Evolutionary conservation across 2,113 vertebrate species (phyloP), one percentile per base, ranked within the genome.

Genomic region (Junco hyemalis): DNA sequence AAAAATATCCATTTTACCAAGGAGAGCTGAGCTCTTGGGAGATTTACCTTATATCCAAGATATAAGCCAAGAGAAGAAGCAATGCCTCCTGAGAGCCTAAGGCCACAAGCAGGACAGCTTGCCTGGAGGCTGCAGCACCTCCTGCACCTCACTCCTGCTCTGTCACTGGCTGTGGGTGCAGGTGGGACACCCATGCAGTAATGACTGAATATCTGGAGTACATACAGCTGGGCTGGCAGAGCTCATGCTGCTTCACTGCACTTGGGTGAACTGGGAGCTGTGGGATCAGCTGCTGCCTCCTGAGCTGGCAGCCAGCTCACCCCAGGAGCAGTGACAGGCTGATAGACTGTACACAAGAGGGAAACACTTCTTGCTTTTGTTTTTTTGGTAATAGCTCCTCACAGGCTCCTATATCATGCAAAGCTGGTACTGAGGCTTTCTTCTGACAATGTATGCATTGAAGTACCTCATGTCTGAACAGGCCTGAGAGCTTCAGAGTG

Each of bases 181-280:
- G 35, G 23, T 23, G 36, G 12, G 47, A 42, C 14, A 21, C 12
- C 36, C 29, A 14, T 1, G 13, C 2, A 71, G 40, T 6, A 59
- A 40, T 18, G 68, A 51, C 11, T 40, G 69, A 79, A 10, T 51
- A 9, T 18, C 24, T 53, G 33, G 86, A 81, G 31, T 0, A 56
- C 21, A 33, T 4, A 20, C 3, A 89, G 26, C 26, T 42, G 47
- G 81, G 64, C 51, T 23, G 16, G 60, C 54, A 5, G 13, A 44
- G 88, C 38, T 50, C 60, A 61, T 38, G 36, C 15, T 29, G 51
- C 50, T 31, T 73, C 72, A 59, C 35, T 59, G 29, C 29, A 73
- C 5, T 0, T 29, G 51, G 51, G 42, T 7, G 5, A 91, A 31
- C 38, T 5, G 29, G 0, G 1, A 76, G 53, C 47, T 71, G 29